A percentile compares a stretch with the other conserved stretches of the same genome.
Evolutionary conservation across 2,888 invertebrate genomes (phyloP).

Genomic region (Ennomos fuscantarius): DNA sequence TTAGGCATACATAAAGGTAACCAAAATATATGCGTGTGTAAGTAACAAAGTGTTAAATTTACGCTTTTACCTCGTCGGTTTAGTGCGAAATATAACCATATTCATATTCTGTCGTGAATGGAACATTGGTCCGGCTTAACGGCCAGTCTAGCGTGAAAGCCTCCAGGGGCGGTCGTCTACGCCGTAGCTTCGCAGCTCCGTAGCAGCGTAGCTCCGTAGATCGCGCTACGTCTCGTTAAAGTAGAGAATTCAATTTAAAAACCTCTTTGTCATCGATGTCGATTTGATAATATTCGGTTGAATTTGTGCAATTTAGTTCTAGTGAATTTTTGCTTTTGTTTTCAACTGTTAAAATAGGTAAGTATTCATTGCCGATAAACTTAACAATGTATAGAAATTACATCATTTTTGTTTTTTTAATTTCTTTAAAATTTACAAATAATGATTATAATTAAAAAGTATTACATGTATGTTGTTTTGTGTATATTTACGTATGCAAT

Average conservation of each 20-base stretch:
- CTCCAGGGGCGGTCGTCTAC: constrained; percentile 63
- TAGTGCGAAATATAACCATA: constrained; percentile 31
- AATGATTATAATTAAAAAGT: background rate
- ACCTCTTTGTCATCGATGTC: constrained; percentile 34
- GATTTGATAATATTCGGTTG: constrained; percentile 29
- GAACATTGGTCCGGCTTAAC: constrained; percentile 23
- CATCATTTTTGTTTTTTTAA: too few species aligned
- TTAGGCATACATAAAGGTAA: constrained; percentile 42
- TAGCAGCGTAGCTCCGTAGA: constrained; percentile 39
- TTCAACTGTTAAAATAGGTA: constrained; percentile 8
- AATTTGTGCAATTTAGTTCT: constrained; percentile 27
- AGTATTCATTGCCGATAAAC: too few species aligned
- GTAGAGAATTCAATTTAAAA: constrained; percentile 46
- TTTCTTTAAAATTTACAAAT: background rate
- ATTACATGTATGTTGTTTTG: too few species aligned
- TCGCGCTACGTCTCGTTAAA: constrained; percentile 37
- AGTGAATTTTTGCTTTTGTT: constrained; percentile 16
- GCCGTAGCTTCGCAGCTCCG: constrained; percentile 49
- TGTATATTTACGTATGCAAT: too few species aligned
- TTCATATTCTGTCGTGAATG: constrained; percentile 26
- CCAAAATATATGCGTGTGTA: constrained; percentile 39
- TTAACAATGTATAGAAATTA: too few species aligned
- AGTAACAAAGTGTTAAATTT: constrained; percentile 50
- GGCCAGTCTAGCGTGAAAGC: constrained; percentile 61
- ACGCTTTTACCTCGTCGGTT: constrained; percentile 41